phyloP scores from a whole-genome alignment of 1,140 invertebrate genomes.

The Dysdera silvatica region DNA sequence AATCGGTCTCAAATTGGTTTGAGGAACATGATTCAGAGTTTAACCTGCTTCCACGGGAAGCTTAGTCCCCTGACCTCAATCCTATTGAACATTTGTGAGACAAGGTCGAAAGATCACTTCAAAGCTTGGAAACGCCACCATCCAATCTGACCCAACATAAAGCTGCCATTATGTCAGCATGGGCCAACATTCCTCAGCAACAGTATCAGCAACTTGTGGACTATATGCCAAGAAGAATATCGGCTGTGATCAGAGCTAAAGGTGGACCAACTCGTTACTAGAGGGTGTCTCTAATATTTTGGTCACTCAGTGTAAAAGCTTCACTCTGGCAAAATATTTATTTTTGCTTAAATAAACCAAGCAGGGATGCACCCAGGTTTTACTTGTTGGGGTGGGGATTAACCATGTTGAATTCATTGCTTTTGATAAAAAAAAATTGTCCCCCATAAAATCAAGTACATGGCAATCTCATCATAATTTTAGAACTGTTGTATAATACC shows the following conservation, averaged over 20 bases:
- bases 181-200: slow-evolving; percentile 3
- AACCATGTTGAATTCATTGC: too few relatives aligned
- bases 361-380: too few relatives aligned
- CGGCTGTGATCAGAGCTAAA: slow-evolving; percentile 5
- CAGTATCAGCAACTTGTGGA: not conserved
- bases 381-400: too few relatives aligned
- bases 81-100: not conserved
- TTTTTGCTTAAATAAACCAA: too few relatives aligned
- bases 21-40: not conserved
- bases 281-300: slow-evolving; percentile 1
- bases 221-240: slow-evolving; percentile 6
- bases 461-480: too few relatives aligned
- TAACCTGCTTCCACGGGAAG: not conserved
- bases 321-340: too few relatives aligned
- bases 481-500: too few relatives aligned
- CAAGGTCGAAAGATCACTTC: not conserved
- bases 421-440: too few relatives aligned
- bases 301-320: not conserved
- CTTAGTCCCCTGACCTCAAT: not conserved
- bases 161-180: slow-evolving; percentile 16
- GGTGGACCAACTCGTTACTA: slow-evolving; percentile 3
- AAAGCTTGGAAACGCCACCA: slow-evolving; percentile 7
- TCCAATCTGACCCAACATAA: slow-evolving; percentile 5
- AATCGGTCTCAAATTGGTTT: not conserved
- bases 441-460: too few relatives aligned